Conservation (phyloP, 2,113 vertebrate genomes). For the Podilymbus podiceps region DNA sequence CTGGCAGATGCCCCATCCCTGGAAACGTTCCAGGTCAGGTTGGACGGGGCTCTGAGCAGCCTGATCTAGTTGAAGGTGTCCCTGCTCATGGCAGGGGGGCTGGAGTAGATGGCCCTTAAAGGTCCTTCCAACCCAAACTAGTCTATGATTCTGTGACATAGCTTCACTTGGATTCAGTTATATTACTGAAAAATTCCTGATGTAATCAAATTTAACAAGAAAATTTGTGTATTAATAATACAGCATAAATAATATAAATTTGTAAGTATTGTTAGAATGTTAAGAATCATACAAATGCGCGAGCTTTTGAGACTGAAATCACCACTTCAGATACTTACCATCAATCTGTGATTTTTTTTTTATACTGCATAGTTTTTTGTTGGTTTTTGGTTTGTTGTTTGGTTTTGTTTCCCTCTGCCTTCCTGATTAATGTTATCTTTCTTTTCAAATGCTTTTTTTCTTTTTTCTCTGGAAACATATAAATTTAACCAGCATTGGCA, state of each 20-base stretch:
- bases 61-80: background rate
- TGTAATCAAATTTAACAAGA: background rate
- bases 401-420: background rate
- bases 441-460: background rate
- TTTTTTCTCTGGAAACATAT: background rate
- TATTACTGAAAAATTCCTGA: background rate
- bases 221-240: background rate
- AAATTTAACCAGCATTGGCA: constrained; percentile 7
- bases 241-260: background rate
- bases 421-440: background rate
- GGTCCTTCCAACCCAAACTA: background rate
- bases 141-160: background rate
- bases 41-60: background rate
- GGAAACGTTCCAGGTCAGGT: background rate
- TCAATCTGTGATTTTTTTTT: background rate
- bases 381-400: background rate
- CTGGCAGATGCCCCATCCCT: background rate
- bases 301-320: background rate
- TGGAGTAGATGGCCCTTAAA: background rate
- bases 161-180: background rate
- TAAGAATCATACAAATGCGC: background rate
- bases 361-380: background rate
- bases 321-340: background rate
- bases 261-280: background rate
- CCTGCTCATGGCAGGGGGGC: fast-evolving